A percentile compares a stretch with the other conserved stretches of the same genome.
These are phyloP conservation scores for Mesochorus sp. DNA, from an alignment of 2,888 invertebrate species.

Conservation along the genomic window DNA sequence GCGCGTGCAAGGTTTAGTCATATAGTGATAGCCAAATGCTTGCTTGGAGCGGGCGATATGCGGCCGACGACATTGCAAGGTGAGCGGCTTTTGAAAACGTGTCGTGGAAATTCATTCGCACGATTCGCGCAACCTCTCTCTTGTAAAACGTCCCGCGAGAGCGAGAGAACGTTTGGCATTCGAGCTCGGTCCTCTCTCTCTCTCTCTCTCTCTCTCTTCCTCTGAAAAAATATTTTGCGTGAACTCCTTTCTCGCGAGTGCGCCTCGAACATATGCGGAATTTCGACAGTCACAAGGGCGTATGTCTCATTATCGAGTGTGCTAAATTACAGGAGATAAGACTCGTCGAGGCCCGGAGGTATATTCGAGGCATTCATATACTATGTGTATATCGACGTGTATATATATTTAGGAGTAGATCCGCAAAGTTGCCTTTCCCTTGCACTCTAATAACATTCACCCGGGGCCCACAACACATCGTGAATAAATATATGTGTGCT, in stretches of 20 bases:
- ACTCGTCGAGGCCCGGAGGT: too few relatives aligned
- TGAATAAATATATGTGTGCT: neutral
- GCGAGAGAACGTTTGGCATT: constrained; percentile 15
- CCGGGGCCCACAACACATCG: constrained; percentile 4
- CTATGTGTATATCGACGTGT: neutral
- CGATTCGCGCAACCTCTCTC: constrained; percentile 39
- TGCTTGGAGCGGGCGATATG: constrained; percentile 37
- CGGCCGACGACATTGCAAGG: constrained; percentile 63
- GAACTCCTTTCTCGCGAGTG: constrained; percentile 55
- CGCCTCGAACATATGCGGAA: constrained; percentile 3
- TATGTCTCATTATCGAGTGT: too few relatives aligned
- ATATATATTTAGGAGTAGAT: neutral
- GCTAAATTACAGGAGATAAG: too few relatives aligned
- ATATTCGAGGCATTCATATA: too few relatives aligned
- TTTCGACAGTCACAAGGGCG: too few relatives aligned
- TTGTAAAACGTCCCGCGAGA: too few relatives aligned
- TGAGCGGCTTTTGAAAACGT: constrained; percentile 61
- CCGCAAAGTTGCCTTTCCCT: constrained; percentile 19
- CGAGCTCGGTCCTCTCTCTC: neutral
- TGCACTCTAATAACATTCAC: constrained; percentile 9
- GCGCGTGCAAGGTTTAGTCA: constrained; percentile 15
- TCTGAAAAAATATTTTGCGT: constrained; percentile 49
- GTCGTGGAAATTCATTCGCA: constrained; percentile 58
- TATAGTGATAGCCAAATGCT: too few relatives aligned
- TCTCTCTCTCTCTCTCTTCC: too few relatives aligned